Percentiles rank a stretch among this genome's conserved stretches.
These are phyloP conservation scores for Acleris laterana DNA, from an alignment of 2,888 invertebrate species.

Conservation along the genomic window DNA sequence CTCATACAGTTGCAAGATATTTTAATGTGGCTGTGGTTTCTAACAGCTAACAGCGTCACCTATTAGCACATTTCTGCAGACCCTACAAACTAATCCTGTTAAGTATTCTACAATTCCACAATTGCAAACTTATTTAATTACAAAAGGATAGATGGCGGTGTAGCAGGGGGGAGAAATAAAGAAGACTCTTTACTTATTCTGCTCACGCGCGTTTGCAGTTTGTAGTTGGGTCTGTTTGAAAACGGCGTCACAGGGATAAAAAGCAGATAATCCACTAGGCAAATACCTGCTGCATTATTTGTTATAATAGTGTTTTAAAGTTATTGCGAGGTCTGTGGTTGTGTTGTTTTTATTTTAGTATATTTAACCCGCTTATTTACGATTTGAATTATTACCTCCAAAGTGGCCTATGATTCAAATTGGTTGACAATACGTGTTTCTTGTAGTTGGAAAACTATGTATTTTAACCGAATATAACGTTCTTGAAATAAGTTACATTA, in stretches of 20 bases:
- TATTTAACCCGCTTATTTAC: too few relatives aligned
- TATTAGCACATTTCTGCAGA: too few relatives aligned
- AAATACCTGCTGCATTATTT: background rate
- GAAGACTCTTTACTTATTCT: constrained; percentile 34
- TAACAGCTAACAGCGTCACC: too few relatives aligned
- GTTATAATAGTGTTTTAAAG: background rate
- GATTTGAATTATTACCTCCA: too few relatives aligned
- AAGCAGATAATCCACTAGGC: constrained; percentile 1
- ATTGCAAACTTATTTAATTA: constrained; percentile 25
- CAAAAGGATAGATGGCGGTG: constrained; percentile 32
- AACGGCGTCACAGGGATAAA: constrained; percentile 1
- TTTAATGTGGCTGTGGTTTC: too few relatives aligned
- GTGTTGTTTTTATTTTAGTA: background rate
- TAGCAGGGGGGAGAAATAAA: constrained; percentile 27
- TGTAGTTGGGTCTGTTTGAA: constrained; percentile 38
- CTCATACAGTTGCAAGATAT: background rate
- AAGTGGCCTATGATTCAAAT: too few relatives aligned
- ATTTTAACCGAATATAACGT: too few relatives aligned
- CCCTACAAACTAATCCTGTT: background rate
- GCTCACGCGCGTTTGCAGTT: constrained; percentile 42
- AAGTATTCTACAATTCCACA: background rate
- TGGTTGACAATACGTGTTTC: too few relatives aligned
- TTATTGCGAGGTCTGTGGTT: background rate
- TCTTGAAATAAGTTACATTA: too few relatives aligned
- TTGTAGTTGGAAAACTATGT: too few relatives aligned